Evolutionary conservation across 2,113 vertebrate species (phyloP).

Genomic region (Lepus americanus): DNA sequence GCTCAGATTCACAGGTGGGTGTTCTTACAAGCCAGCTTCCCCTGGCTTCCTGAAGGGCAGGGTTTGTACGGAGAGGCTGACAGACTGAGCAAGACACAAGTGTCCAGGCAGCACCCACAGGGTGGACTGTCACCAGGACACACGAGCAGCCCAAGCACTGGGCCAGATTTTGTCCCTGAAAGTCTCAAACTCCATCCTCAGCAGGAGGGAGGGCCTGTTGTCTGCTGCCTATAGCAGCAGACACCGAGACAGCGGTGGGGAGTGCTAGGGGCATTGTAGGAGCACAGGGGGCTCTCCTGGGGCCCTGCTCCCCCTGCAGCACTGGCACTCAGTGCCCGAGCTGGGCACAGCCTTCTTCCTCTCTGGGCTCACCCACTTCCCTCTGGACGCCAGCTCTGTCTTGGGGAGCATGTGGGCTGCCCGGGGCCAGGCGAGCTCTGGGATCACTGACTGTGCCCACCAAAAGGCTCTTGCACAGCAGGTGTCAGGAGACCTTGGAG

Average conservation of each 20-base stretch:
- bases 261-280: rapidly evolving
- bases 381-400: background rate
- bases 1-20: background rate
- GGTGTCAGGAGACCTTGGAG: background rate
- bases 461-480: background rate
- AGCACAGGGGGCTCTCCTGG: background rate
- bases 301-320: background rate
- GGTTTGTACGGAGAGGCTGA: background rate
- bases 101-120: background rate
- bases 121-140: background rate
- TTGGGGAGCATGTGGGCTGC: background rate
- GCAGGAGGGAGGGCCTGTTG: background rate
- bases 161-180: background rate
- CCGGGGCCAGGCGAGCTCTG: background rate
- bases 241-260: background rate
- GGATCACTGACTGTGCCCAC: background rate
- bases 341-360: background rate
- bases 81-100: background rate
- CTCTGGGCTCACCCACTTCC: background rate
- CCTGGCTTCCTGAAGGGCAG: background rate
- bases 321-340: rapidly evolving
- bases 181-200: background rate
- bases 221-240: background rate
- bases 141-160: background rate
- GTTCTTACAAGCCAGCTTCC: background rate